Conservation (phyloP, 2,888 invertebrate species). For the Orchestes rusci region DNA sequence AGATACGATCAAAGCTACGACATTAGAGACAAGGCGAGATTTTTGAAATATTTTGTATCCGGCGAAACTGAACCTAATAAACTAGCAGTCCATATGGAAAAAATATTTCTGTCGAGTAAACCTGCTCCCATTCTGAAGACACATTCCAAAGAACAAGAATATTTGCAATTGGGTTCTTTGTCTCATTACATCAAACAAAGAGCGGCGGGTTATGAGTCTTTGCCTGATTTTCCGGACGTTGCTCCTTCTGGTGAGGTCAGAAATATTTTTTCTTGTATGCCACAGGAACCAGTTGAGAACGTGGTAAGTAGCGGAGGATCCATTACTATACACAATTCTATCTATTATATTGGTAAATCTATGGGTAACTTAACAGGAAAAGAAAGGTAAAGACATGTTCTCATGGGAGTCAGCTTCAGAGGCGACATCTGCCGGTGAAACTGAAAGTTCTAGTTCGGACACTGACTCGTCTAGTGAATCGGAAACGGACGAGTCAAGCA, state of each 20-base stretch:
- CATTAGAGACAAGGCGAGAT: conserved; percentile 89
- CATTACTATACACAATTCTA: too few species aligned
- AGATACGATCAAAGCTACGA: conserved; percentile 98
- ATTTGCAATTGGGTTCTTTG: conserved; percentile 88
- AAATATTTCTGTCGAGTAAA: conserved; percentile 85
- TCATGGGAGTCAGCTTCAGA: conserved; percentile 41
- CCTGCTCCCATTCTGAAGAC: conserved; percentile 89
- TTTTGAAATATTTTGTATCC: conserved; percentile 76
- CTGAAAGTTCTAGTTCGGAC: conserved; percentile 23
- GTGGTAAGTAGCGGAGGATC: too few species aligned
- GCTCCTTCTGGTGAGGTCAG: conserved; percentile 70
- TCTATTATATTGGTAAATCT: too few species aligned
- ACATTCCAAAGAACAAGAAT: conserved; percentile 75
- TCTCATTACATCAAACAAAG: conserved; percentile 88
- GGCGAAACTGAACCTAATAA: conserved; percentile 36
- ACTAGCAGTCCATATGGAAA: conserved; percentile 58
- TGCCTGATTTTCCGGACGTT: conserved; percentile 74
- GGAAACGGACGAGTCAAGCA: conserved; percentile 28
- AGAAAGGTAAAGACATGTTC: conserved; percentile 31
- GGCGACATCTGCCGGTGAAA: conserved; percentile 40
- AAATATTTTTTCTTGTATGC: too few species aligned
- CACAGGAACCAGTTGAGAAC: too few species aligned
- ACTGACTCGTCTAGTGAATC: conserved; percentile 35
- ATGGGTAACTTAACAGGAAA: too few species aligned
- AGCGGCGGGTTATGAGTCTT: conserved; percentile 80